Base-by-base conservation (phyloP, 2,888 invertebrate genomes). In the Ligdia adustata region DNA sequence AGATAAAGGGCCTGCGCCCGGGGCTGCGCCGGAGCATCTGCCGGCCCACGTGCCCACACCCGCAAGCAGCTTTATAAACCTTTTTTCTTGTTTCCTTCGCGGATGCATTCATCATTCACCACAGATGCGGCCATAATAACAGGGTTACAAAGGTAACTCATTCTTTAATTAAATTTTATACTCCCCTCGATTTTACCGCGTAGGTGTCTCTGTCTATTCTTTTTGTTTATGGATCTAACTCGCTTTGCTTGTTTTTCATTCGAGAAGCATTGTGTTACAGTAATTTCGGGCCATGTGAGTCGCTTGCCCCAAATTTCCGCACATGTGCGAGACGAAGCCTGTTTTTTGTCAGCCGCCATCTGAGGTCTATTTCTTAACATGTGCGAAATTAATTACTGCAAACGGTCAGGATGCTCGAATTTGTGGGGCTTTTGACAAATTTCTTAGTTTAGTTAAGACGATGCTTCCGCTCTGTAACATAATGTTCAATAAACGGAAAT, bases 41-140 rank as follows among this genome's bases (percentile, higher is more conserved):
- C 79, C 88, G 57, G 63, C 89, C 89, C 89, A 90, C 89, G 89
- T 90, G 89, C 80, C 79, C 62, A 72, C 83, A 78, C 79, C 72
- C 64, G 80, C 75, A 79, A n/a, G n/a, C 79, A 78, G 75, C 73
- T 72, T 72, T 64, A 65, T 64, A 72, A 72, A 62, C 54, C 76
- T 77, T 76, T 80, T 80, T 85, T 57, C 50, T 57, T 80, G 70
- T 82, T 79, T 78, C 69, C 72, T 72, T 69, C 53, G 66, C 71
- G 64, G 72, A 74, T 66, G 67, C 83, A 86, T 87, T 83, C 74
- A 85, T 87, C 85, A 86, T 84, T 73, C 67, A 69, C 73, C 79
- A 75, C 86, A 87, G 85, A 86, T 87, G 86, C 72, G 71, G 72
- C 70, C 69, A 69, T 86, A 84, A 82, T 86, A 80, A 82, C 75